Percentiles rank a stretch among this genome's conserved stretches.
Conservation (phyloP, 2,113 vertebrate genomes). For the Cynopterus brachyotis region DNA sequence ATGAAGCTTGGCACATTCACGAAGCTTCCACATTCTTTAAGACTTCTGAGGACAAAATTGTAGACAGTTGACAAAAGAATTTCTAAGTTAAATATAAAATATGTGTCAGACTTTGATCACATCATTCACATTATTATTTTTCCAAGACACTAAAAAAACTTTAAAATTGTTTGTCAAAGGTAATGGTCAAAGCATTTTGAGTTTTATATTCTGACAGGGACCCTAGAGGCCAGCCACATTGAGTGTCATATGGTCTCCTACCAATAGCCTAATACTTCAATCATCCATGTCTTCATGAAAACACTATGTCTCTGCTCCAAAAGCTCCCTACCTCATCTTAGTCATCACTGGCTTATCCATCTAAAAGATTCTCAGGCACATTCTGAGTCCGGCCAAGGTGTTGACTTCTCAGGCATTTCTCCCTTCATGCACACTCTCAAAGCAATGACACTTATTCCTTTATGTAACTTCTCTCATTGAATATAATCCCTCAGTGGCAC, state of each 20-base stretch:
- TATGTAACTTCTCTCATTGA: background rate
- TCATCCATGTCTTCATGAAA: background rate
- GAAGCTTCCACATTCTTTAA: background rate
- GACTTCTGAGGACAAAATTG: background rate
- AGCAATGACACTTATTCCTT: background rate
- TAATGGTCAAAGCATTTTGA: background rate
- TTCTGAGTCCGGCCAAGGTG: background rate
- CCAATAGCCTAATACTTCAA: fast-evolving
- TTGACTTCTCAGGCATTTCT: background rate
- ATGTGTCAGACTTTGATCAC: background rate
- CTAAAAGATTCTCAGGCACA: background rate
- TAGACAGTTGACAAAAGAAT: background rate
- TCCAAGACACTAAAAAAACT: background rate
- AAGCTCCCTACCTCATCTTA: background rate
- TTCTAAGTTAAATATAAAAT: background rate
- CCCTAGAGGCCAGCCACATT: too few species aligned
- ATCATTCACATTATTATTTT: background rate
- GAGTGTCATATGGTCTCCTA: fast-evolving
- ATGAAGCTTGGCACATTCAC: background rate
- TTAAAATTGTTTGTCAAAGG: background rate
- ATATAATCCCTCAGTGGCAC: background rate
- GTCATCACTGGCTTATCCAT: background rate
- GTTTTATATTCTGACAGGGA: background rate
- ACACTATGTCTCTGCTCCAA: background rate
- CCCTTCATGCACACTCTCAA: background rate